Conservation (phyloP, 2,888 invertebrate species). For the Heliconius cydno region DNA sequence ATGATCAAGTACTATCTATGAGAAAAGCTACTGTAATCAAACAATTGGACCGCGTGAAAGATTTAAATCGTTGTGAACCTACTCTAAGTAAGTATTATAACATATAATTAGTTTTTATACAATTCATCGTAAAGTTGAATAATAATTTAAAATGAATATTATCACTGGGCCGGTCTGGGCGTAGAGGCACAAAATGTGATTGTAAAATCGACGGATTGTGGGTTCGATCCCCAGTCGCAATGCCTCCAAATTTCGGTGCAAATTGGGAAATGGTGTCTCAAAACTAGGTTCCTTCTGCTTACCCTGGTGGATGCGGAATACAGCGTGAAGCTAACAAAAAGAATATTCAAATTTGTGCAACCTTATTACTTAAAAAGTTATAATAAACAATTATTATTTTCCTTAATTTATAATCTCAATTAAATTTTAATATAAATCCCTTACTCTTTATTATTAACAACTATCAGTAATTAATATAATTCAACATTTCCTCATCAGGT, state of each 20-base stretch:
- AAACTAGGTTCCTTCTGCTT: too few relatives aligned
- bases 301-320: too few relatives aligned
- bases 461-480: background rate
- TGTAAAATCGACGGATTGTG: too few relatives aligned
- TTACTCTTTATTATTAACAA: background rate
- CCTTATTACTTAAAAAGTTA: too few relatives aligned
- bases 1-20: constrained; percentile 58
- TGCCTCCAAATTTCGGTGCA: too few relatives aligned
- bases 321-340: too few relatives aligned
- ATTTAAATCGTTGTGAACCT: constrained; percentile 67
- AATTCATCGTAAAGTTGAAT: constrained; percentile 57
- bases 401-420: background rate
- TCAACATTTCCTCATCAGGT: constrained; percentile 58
- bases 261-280: too few relatives aligned
- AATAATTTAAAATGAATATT: background rate
- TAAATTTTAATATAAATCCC: background rate
- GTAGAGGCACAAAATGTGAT: too few relatives aligned
- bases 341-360: too few relatives aligned
- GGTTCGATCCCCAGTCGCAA: too few relatives aligned
- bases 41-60: constrained; percentile 64
- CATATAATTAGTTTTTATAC: background rate
- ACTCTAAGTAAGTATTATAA: constrained; percentile 65
- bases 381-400: too few relatives aligned
- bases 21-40: constrained; percentile 63
- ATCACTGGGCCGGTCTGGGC: too few relatives aligned